A percentile compares a stretch with the other conserved stretches of the same genome.
phyloP scores from a whole-genome alignment of 64 coral and sea anemone species.

The Stichodactyla helianthus region DNA sequence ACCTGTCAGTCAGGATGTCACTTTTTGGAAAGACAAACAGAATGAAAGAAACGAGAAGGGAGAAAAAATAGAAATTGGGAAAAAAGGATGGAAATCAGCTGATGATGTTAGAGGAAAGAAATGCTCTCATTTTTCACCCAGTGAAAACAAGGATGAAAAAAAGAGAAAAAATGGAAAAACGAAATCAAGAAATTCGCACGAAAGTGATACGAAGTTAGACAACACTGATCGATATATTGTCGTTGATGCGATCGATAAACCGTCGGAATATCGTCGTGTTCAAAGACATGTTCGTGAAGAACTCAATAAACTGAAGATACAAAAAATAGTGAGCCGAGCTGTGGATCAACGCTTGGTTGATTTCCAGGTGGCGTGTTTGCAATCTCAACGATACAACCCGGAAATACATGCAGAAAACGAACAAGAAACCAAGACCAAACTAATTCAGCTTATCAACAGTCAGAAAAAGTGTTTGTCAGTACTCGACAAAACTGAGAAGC shows the following conservation, averaged over 20 bases:
- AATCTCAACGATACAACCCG: neutral
- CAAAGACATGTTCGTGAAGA: conserved; percentile 1
- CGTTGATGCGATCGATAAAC: conserved; percentile 5
- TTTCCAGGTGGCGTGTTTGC: neutral
- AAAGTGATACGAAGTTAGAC: neutral
- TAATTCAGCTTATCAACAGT: neutral
- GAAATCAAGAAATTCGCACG: neutral
- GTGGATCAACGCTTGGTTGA: neutral
- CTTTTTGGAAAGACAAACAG: neutral
- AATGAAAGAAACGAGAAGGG: neutral
- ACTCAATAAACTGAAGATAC: neutral
- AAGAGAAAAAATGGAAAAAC: neutral
- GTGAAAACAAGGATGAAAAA: neutral
- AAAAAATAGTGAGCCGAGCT: neutral
- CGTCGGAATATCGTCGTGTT: conserved; percentile 22
- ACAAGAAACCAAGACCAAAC: neutral
- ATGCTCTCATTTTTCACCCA: neutral
- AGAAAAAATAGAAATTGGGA: neutral
- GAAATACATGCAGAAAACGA: neutral
- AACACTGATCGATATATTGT: neutral
- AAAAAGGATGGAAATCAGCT: conserved; percentile 21
- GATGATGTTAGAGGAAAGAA: neutral
- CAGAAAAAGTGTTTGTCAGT: conserved; percentile 21
- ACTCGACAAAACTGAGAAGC: neutral
- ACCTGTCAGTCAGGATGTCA: conserved; percentile 8